Evolutionary conservation across 92 coral and sea anemone species (phyloP), one percentile per base, ranked within the genome.

Genomic region (Parazoanthus darwini): DNA sequence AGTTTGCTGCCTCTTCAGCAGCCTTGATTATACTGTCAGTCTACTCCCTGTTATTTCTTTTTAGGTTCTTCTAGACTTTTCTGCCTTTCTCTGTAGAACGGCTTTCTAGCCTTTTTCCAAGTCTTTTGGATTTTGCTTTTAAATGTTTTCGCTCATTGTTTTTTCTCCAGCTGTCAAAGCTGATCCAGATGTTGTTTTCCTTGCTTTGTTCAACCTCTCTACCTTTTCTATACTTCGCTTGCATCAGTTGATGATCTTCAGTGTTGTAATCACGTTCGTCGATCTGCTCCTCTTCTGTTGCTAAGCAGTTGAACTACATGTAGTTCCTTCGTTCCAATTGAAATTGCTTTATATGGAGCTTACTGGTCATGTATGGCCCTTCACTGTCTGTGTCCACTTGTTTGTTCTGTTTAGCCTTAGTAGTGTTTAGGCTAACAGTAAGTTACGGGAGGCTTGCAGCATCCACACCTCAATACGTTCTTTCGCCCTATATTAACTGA

Each of bases 151-250:
- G 58, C n/a, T 79, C 83, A 18, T 14, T 51, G 33, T 14, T 44
- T 78, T n/a, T 44, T 78, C 5, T 48, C 82, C 82, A 79, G 43
- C 66, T 44, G 56, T 33, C 38, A 18, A 22, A 23, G 82, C 82
- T 44, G 82, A 79, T 79, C 22, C 82, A 79, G 38, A 20, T 79
- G 35, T 79, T 25, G 67, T 59, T 50, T 79, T 48, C 58, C 82
- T 79, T 79, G 82, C 46, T 25, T 79, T 79, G 20, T 79, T 44
- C 48, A 5, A 50, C 82, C 82, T 33, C 7, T 5, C 70, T 63
- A 51, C 43, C 50, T 79, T 33, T 26, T 79, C 46, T 25, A 42
- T 51, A 51, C 54, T 75, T 76, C 80, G 54, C 44, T 76, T 25
- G 54, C 23, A 14, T 76, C 80, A 76, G 80, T 38, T 50, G 26